Conservation (phyloP, 2,113 vertebrate genomes). For the Mastomys natalensis region DNA sequence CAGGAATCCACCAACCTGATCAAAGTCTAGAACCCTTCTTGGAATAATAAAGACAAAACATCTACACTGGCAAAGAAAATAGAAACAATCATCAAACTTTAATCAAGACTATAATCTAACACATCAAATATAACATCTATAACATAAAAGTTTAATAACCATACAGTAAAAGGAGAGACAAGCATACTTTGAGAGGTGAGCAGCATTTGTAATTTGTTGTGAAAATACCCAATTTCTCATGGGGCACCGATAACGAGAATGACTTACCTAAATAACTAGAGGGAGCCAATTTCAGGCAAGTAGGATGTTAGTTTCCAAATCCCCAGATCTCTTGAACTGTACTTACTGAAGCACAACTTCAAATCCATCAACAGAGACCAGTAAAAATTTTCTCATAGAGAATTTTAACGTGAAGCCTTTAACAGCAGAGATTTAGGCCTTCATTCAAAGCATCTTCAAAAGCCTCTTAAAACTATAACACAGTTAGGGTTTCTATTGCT, state of each 20-base stretch:
- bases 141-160: neutral
- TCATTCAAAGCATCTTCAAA: conserved; percentile 2
- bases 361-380: neutral
- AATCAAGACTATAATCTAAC: neutral
- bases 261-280: neutral
- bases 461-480: conserved; percentile 21
- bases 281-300: neutral
- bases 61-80: neutral
- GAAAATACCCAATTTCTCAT: conserved; percentile 39
- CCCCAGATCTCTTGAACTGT: neutral
- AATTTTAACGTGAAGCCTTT: conserved; percentile 70
- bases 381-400: conserved; percentile 47
- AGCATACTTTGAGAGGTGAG: neutral
- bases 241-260: neutral
- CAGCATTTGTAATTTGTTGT: neutral
- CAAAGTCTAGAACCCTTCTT: neutral
- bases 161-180: neutral
- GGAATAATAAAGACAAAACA: neutral
- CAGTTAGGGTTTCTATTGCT: neutral
- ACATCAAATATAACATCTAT: neutral
- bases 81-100: neutral
- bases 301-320: neutral
- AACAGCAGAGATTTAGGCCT: conserved; percentile 37
- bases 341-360: conserved; percentile 27
- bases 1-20: neutral